Base-by-base conservation (phyloP, 2,113 vertebrate genomes). In the Mesembrinibis cayennensis region DNA sequence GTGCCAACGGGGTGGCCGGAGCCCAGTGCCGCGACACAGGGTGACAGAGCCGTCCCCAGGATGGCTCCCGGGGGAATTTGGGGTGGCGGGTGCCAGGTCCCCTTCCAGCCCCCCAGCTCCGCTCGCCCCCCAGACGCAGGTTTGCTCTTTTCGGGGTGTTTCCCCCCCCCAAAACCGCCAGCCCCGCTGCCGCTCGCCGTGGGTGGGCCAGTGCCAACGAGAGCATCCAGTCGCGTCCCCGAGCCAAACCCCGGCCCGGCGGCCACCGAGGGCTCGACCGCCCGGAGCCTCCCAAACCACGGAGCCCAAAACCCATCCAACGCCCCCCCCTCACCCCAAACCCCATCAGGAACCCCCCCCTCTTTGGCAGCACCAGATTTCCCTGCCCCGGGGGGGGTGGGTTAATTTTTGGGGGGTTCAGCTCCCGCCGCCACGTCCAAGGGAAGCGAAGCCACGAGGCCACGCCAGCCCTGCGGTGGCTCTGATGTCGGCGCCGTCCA, bases 401-500 rank as follows among this genome's bases (percentile, higher is more conserved):
- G 38, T 21, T 13, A 19, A 21, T 58, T 58, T 36, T 50, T 40
- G 62, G 71, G 62, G 93, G 95, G 71, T 18, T 55, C 30, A 32
- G 53, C 29, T 32, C 53, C 53, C 25, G 17, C 53, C 53, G 17
- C 16, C 29, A 29, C n/a, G 82, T 72, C 85, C 89, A 82, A 49
- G 94, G 85, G 76, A 63, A 79, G 67, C 96, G 90, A 77, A 84
- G 98, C 97, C 98, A 98, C 98, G 98, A 96, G 97, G 95, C 97
- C 97, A 97, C 85, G 97, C 97, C 98, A 98, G 98, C 98, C 98
- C 98, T 99, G 98, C 98, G 98, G 98, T 98, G 98, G 98, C 98
- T 99, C 98, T 98, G 98, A 98, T 98, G 98, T 98, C 98, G 98
- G 98, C 99, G 98, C 98, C 99, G 98, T 97, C 81, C 49, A 94